Evolutionary conservation across 2,113 vertebrate genomes (phyloP).

Genomic region (Anarrhichthys ocellatus): DNA sequence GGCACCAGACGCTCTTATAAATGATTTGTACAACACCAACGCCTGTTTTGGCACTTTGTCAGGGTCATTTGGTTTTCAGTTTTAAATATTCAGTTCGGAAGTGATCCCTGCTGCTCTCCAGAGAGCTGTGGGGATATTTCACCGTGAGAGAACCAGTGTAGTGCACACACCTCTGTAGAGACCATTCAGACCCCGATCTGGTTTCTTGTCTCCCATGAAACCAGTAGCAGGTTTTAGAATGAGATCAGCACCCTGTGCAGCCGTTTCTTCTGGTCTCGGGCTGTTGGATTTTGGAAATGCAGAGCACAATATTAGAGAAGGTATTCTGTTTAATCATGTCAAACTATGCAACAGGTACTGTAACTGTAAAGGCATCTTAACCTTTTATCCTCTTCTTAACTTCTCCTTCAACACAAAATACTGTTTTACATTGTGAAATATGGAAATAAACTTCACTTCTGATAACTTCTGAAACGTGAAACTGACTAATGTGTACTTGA

Average conservation of each 20-base stretch:
- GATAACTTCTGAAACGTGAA: not conserved
- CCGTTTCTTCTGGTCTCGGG: not conserved
- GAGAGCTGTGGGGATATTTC: no score
- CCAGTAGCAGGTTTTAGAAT: not conserved
- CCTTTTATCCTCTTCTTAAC: not conserved
- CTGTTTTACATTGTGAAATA: not conserved
- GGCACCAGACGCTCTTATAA: no score
- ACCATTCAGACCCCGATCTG: not conserved
- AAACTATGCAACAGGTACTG: not conserved
- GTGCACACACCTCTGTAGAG: not conserved
- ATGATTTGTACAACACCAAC: no score
- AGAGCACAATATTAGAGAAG: not conserved
- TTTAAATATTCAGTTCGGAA: no score
- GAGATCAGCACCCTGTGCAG: not conserved
- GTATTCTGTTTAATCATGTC: not conserved
- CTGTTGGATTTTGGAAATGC: not conserved
- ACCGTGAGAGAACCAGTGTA: no score
- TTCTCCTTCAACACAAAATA: not conserved
- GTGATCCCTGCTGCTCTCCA: no score
- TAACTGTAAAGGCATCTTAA: not conserved
- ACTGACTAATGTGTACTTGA: not conserved
- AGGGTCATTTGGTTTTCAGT: no score
- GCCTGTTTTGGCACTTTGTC: no score
- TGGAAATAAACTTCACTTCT: conserved; percentile 4
- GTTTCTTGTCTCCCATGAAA: not conserved